Percentiles rank a stretch among this genome's conserved stretches.
These are phyloP conservation scores for Gryllus bimaculatus DNA, from an alignment of 1,140 invertebrate species.

Conservation along the genomic window DNA sequence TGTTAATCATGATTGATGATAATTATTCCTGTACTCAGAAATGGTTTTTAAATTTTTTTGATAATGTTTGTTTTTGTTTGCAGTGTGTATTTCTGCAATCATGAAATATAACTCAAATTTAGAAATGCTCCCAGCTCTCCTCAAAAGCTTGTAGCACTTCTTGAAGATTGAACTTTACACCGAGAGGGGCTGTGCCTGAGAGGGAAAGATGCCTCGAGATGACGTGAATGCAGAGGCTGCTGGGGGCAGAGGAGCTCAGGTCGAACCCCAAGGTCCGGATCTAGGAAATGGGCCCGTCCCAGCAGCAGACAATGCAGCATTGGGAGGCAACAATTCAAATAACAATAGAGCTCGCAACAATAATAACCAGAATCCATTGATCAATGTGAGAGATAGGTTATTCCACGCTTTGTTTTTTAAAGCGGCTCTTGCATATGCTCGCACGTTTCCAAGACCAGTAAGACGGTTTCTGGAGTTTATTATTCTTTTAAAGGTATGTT, in stretches of 20 bases:
- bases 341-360: slow-evolving; percentile 31
- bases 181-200: neutral
- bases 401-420: slow-evolving; percentile 93
- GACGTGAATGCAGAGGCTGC: neutral
- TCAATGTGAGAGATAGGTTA: slow-evolving; percentile 82
- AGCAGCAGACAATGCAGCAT: neutral
- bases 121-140: neutral
- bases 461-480: slow-evolving; percentile 85
- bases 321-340: slow-evolving; percentile 16
- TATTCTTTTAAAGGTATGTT: slow-evolving; percentile 69
- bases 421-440: slow-evolving; percentile 79
- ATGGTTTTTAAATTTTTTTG: neutral
- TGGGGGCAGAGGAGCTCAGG: neutral
- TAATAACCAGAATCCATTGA: slow-evolving; percentile 51
- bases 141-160: neutral
- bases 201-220: slow-evolving; percentile 13
- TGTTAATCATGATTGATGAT: too few species aligned
- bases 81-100: neutral
- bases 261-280: neutral
- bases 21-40: neutral
- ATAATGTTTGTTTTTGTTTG: neutral
- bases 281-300: slow-evolving; percentile 6
- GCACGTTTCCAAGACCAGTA: slow-evolving; percentile 75
- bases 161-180: neutral
- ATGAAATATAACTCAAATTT: neutral